A percentile compares a stretch with the other conserved stretches of the same genome.
Evolutionary conservation across 1,140 invertebrate species (phyloP).

Genomic region (Drosophila lacteicornis): DNA sequence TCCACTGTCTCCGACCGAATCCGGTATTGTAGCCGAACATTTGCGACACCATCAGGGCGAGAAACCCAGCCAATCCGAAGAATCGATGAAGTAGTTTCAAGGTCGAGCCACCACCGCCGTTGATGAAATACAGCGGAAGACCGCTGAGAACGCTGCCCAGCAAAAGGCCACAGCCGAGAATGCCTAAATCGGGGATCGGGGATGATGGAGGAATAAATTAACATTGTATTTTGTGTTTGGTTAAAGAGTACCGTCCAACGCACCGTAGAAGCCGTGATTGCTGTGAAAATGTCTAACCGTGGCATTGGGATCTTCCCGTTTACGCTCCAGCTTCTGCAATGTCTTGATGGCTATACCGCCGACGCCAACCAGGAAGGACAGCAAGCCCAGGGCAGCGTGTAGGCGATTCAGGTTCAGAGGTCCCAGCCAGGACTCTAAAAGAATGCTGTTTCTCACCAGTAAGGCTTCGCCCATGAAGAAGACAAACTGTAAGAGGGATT

Average conservation of each 20-base stretch:
- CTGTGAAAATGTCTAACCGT: conserved; percentile 59
- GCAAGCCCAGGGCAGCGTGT: conserved; percentile 50
- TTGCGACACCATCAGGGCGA: conserved; percentile 71
- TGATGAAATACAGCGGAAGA: conserved; percentile 53
- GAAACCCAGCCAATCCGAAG: conserved; percentile 61
- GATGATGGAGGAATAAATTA: conserved; percentile 44
- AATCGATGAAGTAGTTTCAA: conserved; percentile 64
- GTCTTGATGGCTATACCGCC: conserved; percentile 66
- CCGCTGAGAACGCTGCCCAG: conserved; percentile 48
- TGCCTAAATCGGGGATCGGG: conserved; percentile 32
- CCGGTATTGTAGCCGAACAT: conserved; percentile 79
- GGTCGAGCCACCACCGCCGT: conserved; percentile 2
- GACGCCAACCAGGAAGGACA: conserved; percentile 59
- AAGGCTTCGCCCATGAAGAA: conserved; percentile 73
- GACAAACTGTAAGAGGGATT: conserved; percentile 62
- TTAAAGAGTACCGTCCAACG: conserved; percentile 7
- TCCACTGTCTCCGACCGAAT: conserved; percentile 73
- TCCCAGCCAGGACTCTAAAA: conserved; percentile 44
- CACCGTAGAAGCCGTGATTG: conserved; percentile 71
- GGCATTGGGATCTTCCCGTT: conserved; percentile 67
- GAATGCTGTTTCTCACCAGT: conserved; percentile 61
- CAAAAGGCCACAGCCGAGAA: conserved; percentile 66
- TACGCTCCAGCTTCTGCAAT: conserved; percentile 61
- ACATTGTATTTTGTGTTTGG: conserved; percentile 10
- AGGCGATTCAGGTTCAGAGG: conserved; percentile 44